Percentiles rank a stretch among this genome's conserved stretches.
Conservation (phyloP, 2,113 vertebrate species). For the Cromileptes altivelis region DNA sequence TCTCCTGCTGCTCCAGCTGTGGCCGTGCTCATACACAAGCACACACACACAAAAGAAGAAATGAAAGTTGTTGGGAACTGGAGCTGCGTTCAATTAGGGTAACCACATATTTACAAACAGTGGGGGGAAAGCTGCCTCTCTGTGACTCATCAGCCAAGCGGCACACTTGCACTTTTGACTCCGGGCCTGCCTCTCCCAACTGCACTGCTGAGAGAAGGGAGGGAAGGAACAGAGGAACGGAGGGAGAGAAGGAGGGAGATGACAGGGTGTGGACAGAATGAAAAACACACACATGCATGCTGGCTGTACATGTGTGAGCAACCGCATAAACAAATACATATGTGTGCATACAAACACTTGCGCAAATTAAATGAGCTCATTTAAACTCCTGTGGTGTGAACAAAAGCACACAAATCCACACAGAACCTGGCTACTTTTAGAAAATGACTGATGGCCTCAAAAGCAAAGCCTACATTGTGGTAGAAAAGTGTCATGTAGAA, state of each 20-base stretch:
- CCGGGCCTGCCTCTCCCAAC: conserved; percentile 65
- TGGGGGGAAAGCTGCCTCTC: conserved; percentile 72
- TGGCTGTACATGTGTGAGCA: conserved; percentile 68
- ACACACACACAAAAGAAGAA: conserved; percentile 66
- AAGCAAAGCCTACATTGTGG: conserved; percentile 17
- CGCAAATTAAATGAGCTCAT: conserved; percentile 71
- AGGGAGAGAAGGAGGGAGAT: conserved; percentile 57
- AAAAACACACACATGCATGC: conserved; percentile 71
- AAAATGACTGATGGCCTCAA: conserved; percentile 39
- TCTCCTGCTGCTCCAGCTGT: conserved; percentile 64
- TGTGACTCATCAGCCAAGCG: conserved; percentile 81
- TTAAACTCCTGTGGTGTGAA: conserved; percentile 62
- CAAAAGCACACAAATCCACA: conserved; percentile 41
- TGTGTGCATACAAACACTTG: conserved; percentile 67
- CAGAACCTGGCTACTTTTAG: conserved; percentile 39
- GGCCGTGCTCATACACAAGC: conserved; percentile 18
- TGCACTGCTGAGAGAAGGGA: conserved; percentile 47
- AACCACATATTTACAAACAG: conserved; percentile 86
- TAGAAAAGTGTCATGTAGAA: not conserved
- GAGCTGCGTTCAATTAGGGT: conserved; percentile 81
- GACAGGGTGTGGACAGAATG: conserved; percentile 74
- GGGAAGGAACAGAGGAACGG: conserved; percentile 47
- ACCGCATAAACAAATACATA: conserved; percentile 76
- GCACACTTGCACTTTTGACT: conserved; percentile 85
- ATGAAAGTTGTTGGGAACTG: conserved; percentile 80